Evolutionary conservation across 2,113 vertebrate genomes (phyloP).

Genomic region (Bubo blakistoni): DNA sequence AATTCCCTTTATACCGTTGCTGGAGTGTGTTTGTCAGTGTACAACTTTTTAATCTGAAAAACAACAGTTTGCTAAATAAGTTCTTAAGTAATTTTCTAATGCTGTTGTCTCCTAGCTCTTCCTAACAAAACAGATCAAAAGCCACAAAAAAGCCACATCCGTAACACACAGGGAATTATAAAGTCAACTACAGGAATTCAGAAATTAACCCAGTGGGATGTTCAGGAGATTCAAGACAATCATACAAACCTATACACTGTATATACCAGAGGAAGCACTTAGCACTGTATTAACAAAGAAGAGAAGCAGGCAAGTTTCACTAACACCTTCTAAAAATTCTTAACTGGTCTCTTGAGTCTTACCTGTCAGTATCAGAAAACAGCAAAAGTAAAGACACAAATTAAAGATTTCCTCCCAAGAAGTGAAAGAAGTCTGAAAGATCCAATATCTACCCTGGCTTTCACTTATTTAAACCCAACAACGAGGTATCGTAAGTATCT

Average conservation of each 20-base stretch:
- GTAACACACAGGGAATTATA: background rate
- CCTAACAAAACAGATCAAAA: background rate
- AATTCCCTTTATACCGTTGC: background rate
- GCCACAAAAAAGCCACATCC: background rate
- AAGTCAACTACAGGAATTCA: background rate
- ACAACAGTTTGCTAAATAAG: background rate
- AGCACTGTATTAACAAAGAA: background rate
- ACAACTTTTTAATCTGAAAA: background rate
- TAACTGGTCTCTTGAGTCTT: accelerated
- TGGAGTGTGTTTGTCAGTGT: accelerated
- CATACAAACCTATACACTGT: background rate
- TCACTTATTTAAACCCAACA: background rate
- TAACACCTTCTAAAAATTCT: background rate
- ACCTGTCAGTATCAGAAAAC: background rate
- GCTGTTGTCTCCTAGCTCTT: background rate
- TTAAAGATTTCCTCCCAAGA: background rate
- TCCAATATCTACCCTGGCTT: background rate
- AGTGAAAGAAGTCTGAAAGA: background rate
- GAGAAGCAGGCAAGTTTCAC: background rate
- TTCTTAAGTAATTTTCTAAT: background rate
- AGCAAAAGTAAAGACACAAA: background rate
- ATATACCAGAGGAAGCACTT: background rate
- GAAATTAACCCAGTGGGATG: background rate
- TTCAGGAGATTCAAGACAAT: background rate
- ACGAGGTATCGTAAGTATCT: background rate